These are phyloP conservation scores for Barbus barbus DNA, from an alignment of 2,113 vertebrate species.

Conservation along the genomic window DNA sequence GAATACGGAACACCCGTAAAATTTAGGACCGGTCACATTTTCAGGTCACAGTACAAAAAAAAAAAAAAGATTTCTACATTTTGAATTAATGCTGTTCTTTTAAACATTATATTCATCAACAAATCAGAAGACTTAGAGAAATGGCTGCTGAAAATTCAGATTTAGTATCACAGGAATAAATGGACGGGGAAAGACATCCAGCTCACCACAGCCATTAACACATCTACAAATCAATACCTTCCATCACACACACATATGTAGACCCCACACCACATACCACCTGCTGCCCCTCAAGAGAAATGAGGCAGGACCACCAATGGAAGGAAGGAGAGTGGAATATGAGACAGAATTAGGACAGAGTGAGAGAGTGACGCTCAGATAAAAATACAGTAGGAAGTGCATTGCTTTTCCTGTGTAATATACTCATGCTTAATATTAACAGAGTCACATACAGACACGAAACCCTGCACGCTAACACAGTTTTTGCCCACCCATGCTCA, in stretches of 20 bases:
- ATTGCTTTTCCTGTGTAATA: not conserved
- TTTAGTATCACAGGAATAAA: too few species aligned
- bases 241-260: slow-evolving; percentile 26
- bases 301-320: slow-evolving; percentile 39
- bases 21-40: not conserved
- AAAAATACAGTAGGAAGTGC: not conserved
- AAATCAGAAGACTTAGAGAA: too few species aligned
- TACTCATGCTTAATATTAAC: not conserved
- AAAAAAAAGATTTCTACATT: too few species aligned
- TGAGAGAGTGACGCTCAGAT: slow-evolving; percentile 5
- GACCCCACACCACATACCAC: slow-evolving; percentile 33
- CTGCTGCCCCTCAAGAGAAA: slow-evolving; percentile 35
- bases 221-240: slow-evolving; percentile 38
- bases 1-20: too few species aligned
- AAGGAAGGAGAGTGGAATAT: slow-evolving; percentile 23
- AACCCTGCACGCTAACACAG: not conserved
- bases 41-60: not conserved
- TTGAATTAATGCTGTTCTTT: too few species aligned
- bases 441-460: not conserved
- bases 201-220: slow-evolving; percentile 40
- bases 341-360: not conserved
- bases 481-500: not conserved
- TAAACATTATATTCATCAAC: too few species aligned
- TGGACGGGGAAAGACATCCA: not conserved
- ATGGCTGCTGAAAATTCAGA: too few species aligned